These are phyloP conservation scores for Bothrops jararaca DNA, from an alignment of 2,113 vertebrate species.

Conservation along the genomic window DNA sequence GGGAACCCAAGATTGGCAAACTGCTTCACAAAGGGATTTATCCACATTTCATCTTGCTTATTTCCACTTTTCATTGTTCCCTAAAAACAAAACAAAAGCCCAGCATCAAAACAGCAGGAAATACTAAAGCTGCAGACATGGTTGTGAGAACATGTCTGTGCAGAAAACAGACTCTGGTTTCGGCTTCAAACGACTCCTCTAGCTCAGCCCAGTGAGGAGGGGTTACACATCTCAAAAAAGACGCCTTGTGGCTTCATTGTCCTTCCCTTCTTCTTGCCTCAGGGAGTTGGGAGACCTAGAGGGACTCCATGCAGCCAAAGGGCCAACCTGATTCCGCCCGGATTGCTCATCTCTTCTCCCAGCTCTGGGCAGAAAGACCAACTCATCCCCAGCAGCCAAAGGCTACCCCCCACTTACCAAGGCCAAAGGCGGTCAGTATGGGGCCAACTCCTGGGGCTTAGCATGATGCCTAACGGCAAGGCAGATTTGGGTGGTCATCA, in stretches of 20 bases:
- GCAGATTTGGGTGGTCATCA: neutral
- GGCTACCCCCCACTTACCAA: neutral
- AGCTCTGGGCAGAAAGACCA: neutral
- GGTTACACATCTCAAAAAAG: neutral
- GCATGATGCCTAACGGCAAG: neutral
- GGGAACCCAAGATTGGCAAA: slow-evolving; percentile 91
- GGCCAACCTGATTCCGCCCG: neutral
- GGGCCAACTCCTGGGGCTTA: neutral
- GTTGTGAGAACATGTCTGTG: neutral
- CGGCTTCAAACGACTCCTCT: neutral
- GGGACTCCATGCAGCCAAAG: neutral
- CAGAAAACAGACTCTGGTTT: neutral
- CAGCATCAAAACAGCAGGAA: neutral
- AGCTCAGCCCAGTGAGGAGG: neutral
- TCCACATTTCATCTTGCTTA: slow-evolving; percentile 94
- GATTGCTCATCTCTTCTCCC: neutral
- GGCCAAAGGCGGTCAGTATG: neutral
- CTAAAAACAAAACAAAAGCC: slow-evolving; percentile 67
- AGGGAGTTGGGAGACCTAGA: neutral
- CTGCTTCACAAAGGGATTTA: slow-evolving; percentile 93
- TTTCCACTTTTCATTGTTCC: slow-evolving; percentile 87
- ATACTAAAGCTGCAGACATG: too few species aligned
- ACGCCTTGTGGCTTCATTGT: neutral
- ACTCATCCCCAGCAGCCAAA: neutral
- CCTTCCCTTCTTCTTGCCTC: neutral